phyloP scores from a whole-genome alignment of 2,113 vertebrate genomes.

The Eurystomus gularis region DNA sequence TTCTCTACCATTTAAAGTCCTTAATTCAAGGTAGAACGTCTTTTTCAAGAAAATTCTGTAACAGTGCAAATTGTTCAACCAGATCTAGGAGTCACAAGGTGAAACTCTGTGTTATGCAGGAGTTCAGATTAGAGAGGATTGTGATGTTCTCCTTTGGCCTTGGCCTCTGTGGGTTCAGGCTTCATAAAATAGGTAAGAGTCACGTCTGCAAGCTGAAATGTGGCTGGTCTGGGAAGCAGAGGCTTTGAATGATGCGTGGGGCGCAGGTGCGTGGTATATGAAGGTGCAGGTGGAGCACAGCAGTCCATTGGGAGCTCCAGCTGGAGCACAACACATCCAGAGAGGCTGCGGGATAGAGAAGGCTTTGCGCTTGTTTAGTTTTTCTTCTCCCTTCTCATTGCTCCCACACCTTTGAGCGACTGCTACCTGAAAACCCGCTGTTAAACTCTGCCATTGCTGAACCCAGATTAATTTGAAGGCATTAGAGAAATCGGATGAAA shows the following conservation, averaged over 20 bases:
- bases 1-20: background rate
- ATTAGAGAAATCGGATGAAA: background rate
- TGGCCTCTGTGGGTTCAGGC: background rate
- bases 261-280: fast-evolving
- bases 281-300: background rate
- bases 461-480: background rate
- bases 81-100: fast-evolving
- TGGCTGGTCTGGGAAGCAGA: background rate
- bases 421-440: background rate
- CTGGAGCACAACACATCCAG: background rate
- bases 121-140: background rate
- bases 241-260: fast-evolving
- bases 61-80: background rate
- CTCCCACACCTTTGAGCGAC: background rate
- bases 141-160: fast-evolving
- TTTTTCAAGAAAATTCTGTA: background rate
- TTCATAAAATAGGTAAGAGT: background rate
- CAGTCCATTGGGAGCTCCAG: background rate
- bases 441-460: background rate
- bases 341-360: background rate
- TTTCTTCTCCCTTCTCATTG: background rate
- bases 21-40: background rate
- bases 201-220: background rate
- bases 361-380: background rate
- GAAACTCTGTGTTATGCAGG: background rate